These are phyloP conservation scores for Vesta saturnalis DNA, from an alignment of 2,888 invertebrate species.

Conservation along the genomic window DNA sequence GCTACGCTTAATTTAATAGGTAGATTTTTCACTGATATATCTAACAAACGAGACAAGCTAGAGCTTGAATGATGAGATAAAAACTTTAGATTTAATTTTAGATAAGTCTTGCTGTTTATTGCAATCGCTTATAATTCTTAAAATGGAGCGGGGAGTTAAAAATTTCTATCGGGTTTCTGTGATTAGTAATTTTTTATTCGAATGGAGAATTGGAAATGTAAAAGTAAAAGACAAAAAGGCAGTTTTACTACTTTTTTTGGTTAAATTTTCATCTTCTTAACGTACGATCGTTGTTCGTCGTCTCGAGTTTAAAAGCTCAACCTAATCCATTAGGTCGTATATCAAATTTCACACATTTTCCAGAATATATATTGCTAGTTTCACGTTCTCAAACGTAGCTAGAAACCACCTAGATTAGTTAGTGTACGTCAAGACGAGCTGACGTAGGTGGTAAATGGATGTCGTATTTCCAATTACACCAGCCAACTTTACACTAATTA, in stretches of 20 bases:
- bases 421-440: constrained; percentile 33
- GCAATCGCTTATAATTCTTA: too few relatives aligned
- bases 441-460: constrained; percentile 41
- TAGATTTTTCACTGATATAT: background rate
- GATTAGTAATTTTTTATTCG: background rate
- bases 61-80: background rate
- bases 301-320: constrained; percentile 32
- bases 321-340: constrained; percentile 38
- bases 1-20: background rate
- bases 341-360: constrained; percentile 38
- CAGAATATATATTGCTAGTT: constrained; percentile 34
- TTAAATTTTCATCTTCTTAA: constrained; percentile 31
- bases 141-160: too few relatives aligned
- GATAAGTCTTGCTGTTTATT: background rate
- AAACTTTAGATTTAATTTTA: background rate
- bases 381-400: constrained; percentile 30
- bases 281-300: constrained; percentile 25
- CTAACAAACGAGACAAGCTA: background rate
- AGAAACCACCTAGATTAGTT: constrained; percentile 37
- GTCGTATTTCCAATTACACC: constrained; percentile 43
- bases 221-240: background rate
- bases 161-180: background rate
- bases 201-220: background rate
- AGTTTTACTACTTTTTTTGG: constrained; percentile 20
- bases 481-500: constrained; percentile 43